Percentiles rank a stretch among this genome's conserved stretches.
Conservation (phyloP, 1,140 invertebrate genomes). For the Leptopilina boulardi region DNA sequence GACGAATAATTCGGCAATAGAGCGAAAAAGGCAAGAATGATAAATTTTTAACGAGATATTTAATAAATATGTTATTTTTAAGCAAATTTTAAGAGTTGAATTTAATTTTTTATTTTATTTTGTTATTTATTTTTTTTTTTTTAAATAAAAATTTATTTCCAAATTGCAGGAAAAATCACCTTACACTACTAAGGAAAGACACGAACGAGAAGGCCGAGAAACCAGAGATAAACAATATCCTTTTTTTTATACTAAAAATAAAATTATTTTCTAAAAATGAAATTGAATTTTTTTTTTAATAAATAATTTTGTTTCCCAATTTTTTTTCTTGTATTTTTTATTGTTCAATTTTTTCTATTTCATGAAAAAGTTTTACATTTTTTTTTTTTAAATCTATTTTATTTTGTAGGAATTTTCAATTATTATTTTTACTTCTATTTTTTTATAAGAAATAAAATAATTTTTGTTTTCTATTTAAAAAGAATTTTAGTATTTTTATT, state of each 20-base stretch:
- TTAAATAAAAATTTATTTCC: slow-evolving; percentile 47
- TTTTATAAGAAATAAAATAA: no score
- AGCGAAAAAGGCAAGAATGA: slow-evolving; percentile 35
- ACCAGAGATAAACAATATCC: slow-evolving; percentile 88
- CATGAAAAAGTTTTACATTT: no score
- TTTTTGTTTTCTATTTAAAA: no score
- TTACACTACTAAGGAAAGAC: slow-evolving; percentile 78
- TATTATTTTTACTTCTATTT: no score
- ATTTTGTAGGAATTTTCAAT: no score
- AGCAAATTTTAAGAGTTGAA: slow-evolving; percentile 24
- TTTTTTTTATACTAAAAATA: slow-evolving; percentile 75
- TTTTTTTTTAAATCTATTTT: no score
- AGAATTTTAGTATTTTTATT: no score
- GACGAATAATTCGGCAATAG: slow-evolving; percentile 67
- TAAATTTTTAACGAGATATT: slow-evolving; percentile 54
- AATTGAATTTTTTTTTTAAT: slow-evolving; percentile 44
- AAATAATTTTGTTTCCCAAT: neutral
- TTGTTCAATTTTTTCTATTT: no score
- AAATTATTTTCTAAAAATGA: slow-evolving; percentile 41
- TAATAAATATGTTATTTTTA: slow-evolving; percentile 53
- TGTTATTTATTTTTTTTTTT: slow-evolving; percentile 40
- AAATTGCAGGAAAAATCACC: slow-evolving; percentile 85
- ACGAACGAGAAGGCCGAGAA: slow-evolving; percentile 82
- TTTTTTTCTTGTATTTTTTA: neutral
- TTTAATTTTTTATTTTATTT: slow-evolving; percentile 22